Base-by-base conservation (phyloP, 2,113 vertebrate genomes). In the Brienomyrus brachyistius region DNA sequence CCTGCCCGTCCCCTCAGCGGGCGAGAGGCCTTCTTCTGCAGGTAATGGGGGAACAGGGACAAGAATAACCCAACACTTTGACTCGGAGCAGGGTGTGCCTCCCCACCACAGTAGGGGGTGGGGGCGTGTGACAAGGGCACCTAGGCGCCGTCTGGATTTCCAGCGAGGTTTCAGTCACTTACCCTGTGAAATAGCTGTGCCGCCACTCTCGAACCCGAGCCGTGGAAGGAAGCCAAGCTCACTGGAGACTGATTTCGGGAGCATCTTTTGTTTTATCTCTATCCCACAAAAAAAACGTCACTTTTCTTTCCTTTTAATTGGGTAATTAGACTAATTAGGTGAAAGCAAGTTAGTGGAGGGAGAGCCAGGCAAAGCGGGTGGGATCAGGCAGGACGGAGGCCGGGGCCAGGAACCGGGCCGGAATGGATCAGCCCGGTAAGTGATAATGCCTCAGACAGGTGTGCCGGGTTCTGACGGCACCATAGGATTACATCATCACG, bases 281-380 rank as follows among this genome's bases (percentile, higher is more conserved):
- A 23, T 66, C 15, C 13, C 54, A 43, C 40, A 50, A 31, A 31
- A 31, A 77, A 74, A 31, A 66, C 7, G 59, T 21, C 17, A 40
- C 27, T 31, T 6, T 50, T 31, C 56, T 43, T 83, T 52, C 13
- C 88, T 43, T 82, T 82, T 47, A 80, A 89, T 74, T 19, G 80
- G 45, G 52, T 87, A 40, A 91, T 91, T 40, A 87, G 23, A 56
- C 21, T 77, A 91, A 89, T 86, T 87, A 87, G 88, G 88, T 50
- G 80, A 56, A 43, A 47, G 66, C 27, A 88, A 62, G 21, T 23
- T 5, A 45, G 19, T 4, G 27, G 13, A 21, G 7, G 50, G 86
- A n/a, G 45, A 48, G 45, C 23, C 56, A n/a, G 23, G 23, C 56
- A 62, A n/a, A 62, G 56, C 8, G 23, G 56, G 21, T 11, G 10